phyloP scores from a whole-genome alignment of 2,888 invertebrate genomes.

The Flexamia atlantica region DNA sequence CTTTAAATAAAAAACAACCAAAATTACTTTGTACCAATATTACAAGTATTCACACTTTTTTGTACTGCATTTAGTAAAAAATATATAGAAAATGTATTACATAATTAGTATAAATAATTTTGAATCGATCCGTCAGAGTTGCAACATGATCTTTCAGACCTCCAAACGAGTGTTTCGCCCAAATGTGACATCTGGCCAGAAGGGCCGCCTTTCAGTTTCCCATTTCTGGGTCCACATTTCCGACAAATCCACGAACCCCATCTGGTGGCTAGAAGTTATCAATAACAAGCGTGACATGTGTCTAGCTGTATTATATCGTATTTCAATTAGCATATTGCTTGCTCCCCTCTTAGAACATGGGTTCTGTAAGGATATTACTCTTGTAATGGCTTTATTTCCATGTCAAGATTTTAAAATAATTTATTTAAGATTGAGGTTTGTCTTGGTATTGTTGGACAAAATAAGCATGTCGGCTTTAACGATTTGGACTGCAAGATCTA shows the following conservation, averaged over 20 bases:
- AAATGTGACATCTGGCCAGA: conserved; percentile 34
- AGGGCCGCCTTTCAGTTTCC: conserved; percentile 11
- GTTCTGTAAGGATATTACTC: neutral
- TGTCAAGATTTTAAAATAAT: no score
- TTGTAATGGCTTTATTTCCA: neutral
- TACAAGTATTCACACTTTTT: no score
- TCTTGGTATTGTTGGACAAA: no score
- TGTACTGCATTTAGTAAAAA: no score
- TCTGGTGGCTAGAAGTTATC: conserved; percentile 41
- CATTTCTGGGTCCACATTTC: conserved; percentile 41
- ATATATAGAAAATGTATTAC: no score
- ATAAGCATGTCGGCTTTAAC: no score
- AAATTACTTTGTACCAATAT: no score
- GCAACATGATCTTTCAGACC: neutral
- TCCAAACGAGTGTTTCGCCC: neutral
- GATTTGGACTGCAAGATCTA: no score
- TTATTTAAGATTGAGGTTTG: no score
- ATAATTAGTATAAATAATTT: no score
- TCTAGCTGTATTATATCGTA: neutral
- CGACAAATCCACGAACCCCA: conserved; percentile 25
- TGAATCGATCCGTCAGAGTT: no score
- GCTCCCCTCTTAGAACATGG: neutral
- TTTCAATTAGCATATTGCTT: conserved; percentile 16
- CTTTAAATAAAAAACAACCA: no score
- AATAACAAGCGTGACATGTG: conserved; percentile 39